These are phyloP conservation scores for Camponotus fellah DNA, from an alignment of 2,888 invertebrate genomes.

Conservation along the genomic window DNA sequence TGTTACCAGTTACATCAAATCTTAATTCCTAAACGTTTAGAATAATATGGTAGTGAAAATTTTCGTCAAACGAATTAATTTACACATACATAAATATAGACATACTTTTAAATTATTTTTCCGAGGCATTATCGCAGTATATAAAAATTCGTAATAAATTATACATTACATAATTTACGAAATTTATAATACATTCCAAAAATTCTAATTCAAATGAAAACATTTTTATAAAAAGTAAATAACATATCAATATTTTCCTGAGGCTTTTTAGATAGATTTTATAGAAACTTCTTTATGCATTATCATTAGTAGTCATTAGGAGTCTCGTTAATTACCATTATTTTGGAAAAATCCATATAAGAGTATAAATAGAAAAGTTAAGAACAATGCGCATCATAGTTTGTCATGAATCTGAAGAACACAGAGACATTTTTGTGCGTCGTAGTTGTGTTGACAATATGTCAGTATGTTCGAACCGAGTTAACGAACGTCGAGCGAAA, in stretches of 20 bases:
- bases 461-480: neutral
- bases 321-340: neutral
- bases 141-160: neutral
- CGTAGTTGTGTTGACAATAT: neutral
- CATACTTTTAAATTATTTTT: neutral
- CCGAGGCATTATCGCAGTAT: neutral
- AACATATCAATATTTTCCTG: neutral
- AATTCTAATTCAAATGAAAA: neutral
- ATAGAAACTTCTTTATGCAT: neutral
- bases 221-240: neutral
- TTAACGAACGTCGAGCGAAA: neutral
- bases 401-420: neutral
- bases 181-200: neutral
- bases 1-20: neutral
- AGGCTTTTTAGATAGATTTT: neutral
- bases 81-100: neutral
- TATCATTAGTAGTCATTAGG: neutral
- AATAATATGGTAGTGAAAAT: neutral
- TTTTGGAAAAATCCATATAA: neutral
- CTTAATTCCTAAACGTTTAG: neutral
- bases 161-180: neutral
- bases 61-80: constrained; percentile 1
- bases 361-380: neutral
- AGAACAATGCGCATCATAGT: neutral
- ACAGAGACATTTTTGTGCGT: neutral